These are phyloP conservation scores for Metopolophium dirhodum DNA, from an alignment of 1,140 invertebrate genomes.

Conservation along the genomic window DNA sequence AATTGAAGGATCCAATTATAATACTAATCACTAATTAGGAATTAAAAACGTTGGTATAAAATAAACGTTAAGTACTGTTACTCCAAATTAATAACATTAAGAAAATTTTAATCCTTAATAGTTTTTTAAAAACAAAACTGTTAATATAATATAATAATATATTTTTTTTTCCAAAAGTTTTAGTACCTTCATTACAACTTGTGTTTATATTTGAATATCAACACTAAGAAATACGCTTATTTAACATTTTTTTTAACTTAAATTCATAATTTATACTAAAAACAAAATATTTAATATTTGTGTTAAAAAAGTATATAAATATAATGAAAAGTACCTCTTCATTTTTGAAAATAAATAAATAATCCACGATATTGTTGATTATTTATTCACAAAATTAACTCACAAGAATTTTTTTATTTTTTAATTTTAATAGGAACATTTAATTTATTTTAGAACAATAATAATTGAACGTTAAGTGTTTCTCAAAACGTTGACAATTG, in stretches of 20 bases:
- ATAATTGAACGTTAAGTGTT: neutral
- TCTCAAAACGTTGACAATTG: neutral
- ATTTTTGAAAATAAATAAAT: too few relatives aligned
- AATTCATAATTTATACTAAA: too few relatives aligned
- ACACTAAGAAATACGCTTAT: neutral
- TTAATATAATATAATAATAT: neutral
- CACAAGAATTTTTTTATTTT: too few relatives aligned
- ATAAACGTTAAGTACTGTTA: neutral
- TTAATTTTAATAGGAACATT: too few relatives aligned
- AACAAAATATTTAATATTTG: too few relatives aligned
- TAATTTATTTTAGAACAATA: neutral
- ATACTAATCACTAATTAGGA: neutral
- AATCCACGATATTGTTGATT: too few relatives aligned
- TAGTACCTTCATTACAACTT: neutral
- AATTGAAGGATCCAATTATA: neutral
- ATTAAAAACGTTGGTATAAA: conserved; percentile 4
- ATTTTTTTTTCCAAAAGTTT: neutral
- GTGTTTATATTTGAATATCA: neutral
- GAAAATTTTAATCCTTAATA: neutral
- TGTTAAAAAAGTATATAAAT: too few relatives aligned
- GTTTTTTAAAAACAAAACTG: conserved; percentile 8
- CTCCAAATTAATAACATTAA: neutral
- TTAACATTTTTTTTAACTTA: too few relatives aligned
- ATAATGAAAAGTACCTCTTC: too few relatives aligned
- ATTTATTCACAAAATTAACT: too few relatives aligned